Evolutionary conservation across 2,888 invertebrate species (phyloP).

Genomic region (Gibbula magus): DNA sequence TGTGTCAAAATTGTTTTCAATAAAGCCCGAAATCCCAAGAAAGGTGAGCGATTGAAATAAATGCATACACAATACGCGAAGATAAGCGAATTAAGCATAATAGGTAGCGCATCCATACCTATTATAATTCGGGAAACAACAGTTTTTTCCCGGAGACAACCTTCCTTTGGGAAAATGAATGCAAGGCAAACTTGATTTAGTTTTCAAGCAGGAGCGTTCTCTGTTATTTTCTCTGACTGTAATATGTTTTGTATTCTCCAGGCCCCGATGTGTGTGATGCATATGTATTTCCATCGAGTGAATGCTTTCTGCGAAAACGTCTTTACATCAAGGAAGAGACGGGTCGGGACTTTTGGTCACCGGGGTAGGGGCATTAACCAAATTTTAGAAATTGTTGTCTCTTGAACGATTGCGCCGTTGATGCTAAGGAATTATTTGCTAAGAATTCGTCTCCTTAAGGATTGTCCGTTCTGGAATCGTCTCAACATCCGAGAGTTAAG

Average conservation of each 20-base stretch:
- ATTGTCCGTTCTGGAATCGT: background rate
- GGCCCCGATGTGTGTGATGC: conserved; percentile 17
- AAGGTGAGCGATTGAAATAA: conserved; percentile 18
- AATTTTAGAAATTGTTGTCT: background rate
- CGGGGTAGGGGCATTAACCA: background rate
- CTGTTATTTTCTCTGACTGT: conserved; percentile 24
- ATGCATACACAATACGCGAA: conserved; percentile 21
- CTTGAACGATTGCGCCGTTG: conserved; percentile 11
- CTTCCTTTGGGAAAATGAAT: conserved; percentile 10
- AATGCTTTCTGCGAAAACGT: conserved; percentile 2
- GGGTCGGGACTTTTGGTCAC: background rate
- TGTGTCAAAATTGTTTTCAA: conserved; percentile 14
- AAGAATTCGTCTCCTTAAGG: background rate
- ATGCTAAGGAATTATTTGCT: background rate
- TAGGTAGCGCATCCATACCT: conserved; percentile 8
- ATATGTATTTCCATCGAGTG: conserved; percentile 19
- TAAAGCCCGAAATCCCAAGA: conserved; percentile 11
- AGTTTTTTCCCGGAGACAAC: background rate
- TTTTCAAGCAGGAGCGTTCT: conserved; percentile 7
- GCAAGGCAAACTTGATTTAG: conserved; percentile 22
- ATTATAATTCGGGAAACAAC: conserved; percentile 21
- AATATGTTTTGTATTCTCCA: conserved; percentile 25
- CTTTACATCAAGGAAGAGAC: background rate
- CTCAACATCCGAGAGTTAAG: background rate
- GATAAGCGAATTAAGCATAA: conserved; percentile 21